Percentiles rank a stretch among this genome's conserved stretches.
Conservation (phyloP, 1,140 invertebrate species). For the Papilio dardanus region DNA sequence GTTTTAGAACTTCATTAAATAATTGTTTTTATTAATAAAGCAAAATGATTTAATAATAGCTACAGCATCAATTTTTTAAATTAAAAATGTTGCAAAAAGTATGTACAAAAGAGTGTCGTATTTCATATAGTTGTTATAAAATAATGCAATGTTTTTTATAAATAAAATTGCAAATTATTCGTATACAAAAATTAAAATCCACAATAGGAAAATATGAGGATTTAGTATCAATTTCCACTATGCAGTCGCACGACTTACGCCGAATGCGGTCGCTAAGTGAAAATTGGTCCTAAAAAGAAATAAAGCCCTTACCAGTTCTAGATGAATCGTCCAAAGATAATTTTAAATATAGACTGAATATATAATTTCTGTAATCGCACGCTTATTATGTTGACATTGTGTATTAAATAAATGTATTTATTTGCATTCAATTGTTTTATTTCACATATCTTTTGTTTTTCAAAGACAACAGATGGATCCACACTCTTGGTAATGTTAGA, state of each 20-base stretch:
- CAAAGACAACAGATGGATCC: not conserved
- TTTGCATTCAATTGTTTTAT: conserved; percentile 41
- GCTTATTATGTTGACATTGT: conserved; percentile 40
- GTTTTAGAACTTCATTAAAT: too few relatives aligned
- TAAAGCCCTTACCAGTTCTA: conserved; percentile 75
- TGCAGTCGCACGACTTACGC: not conserved
- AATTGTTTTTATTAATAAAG: too few relatives aligned
- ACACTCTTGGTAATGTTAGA: too few relatives aligned
- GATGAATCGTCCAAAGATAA: conserved; percentile 71
- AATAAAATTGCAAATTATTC: not conserved
- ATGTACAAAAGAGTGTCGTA: not conserved
- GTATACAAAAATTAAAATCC: not conserved
- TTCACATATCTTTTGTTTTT: not conserved
- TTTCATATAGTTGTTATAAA: not conserved
- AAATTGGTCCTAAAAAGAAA: conserved; percentile 38
- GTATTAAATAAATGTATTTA: conserved; percentile 44
- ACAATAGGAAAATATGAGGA: not conserved
- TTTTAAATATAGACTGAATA: conserved; percentile 41
- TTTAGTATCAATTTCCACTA: not conserved
- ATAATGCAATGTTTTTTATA: not conserved
- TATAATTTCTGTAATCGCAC: conserved; percentile 40
- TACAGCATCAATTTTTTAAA: not conserved
- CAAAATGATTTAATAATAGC: too few relatives aligned
- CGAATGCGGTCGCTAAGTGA: not conserved
- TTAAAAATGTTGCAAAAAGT: not conserved